Percentiles rank a stretch among this genome's conserved stretches.
phyloP scores from a whole-genome alignment of 2,113 vertebrate genomes.

The Lampris megalopsis region DNA sequence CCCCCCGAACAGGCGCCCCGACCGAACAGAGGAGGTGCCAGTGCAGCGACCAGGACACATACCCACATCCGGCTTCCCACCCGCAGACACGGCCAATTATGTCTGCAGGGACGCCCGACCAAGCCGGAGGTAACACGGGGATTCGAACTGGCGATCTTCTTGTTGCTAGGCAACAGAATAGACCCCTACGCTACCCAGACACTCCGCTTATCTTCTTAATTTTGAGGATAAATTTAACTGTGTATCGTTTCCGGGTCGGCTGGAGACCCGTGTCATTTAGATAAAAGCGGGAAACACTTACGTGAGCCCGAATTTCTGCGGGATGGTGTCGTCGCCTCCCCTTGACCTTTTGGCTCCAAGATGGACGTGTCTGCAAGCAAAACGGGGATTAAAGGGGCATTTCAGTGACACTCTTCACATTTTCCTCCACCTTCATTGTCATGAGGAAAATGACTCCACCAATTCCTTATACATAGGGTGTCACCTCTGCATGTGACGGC shows the following conservation, averaged over 20 bases:
- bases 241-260: constrained; percentile 12
- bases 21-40: too few species aligned
- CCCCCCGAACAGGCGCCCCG: too few species aligned
- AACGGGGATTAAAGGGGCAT: constrained; percentile 15
- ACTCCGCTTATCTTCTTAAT: neutral
- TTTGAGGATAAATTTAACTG: neutral
- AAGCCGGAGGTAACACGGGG: too few species aligned
- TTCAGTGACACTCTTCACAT: neutral
- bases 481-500: constrained; percentile 90
- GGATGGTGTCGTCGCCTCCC: constrained; percentile 59
- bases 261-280: constrained; percentile 22
- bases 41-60: too few species aligned
- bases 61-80: too few species aligned
- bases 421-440: neutral
- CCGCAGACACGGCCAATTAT: too few species aligned
- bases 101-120: too few species aligned
- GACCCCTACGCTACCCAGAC: too few species aligned
- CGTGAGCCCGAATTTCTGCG: constrained; percentile 53
- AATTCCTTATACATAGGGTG: neutral
- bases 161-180: neutral
- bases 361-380: constrained; percentile 76
- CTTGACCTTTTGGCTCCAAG: constrained; percentile 64
- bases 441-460: neutral
- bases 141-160: too few species aligned
- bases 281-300: constrained; percentile 64